Conservation (phyloP, 1,140 invertebrate genomes). For the Spodoptera litura region DNA sequence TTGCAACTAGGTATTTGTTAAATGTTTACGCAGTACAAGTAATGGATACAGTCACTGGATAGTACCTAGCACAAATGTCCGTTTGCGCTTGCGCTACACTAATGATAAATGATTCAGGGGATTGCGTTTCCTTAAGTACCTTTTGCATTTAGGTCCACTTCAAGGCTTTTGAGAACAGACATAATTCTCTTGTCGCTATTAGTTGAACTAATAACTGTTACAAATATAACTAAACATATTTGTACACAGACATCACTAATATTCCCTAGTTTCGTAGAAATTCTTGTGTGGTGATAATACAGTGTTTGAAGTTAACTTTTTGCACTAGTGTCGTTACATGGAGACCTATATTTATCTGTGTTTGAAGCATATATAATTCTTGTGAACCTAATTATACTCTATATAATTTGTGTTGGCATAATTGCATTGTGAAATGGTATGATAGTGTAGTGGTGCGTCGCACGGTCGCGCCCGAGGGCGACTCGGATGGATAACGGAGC, state of each 20-base stretch:
- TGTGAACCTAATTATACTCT: constrained; percentile 28
- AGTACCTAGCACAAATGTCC: constrained; percentile 15
- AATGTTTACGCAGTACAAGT: constrained; percentile 25
- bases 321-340: constrained; percentile 3
- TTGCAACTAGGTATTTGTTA: constrained; percentile 32
- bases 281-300: constrained; percentile 1
- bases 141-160: constrained; percentile 53
- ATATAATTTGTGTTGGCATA: constrained; percentile 41
- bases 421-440: constrained; percentile 46
- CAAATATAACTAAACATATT: constrained; percentile 39
- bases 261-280: neutral
- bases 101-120: constrained; percentile 56
- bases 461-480: constrained; percentile 54
- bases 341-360: constrained; percentile 28
- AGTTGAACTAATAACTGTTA: constrained; percentile 42
- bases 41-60: constrained; percentile 35
- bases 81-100: constrained; percentile 48
- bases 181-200: constrained; percentile 37
- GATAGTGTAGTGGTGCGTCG: constrained; percentile 46
- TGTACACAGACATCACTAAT: constrained; percentile 13
- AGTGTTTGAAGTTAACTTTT: constrained; percentile 2
- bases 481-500: constrained; percentile 69
- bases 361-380: constrained; percentile 20
- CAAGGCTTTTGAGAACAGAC: constrained; percentile 44
- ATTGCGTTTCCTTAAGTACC: constrained; percentile 55